Evolutionary conservation across 2,113 vertebrate genomes (phyloP).

Genomic region (Irena cyanogastra): DNA sequence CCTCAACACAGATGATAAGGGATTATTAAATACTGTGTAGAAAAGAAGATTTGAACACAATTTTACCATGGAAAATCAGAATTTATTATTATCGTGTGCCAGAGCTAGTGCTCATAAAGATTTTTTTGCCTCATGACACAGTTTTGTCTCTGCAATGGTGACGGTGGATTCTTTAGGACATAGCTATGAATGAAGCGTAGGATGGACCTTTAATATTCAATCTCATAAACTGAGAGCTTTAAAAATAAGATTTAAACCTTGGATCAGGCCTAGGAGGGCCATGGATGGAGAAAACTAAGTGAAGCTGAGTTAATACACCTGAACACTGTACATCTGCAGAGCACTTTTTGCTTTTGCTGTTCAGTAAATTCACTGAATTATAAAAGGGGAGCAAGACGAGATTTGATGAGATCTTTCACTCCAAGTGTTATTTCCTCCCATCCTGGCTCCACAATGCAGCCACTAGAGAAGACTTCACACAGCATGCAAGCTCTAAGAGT

Average conservation of each 20-base stretch:
- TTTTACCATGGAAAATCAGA: background rate
- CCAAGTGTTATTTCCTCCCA: background rate
- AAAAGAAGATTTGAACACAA: background rate
- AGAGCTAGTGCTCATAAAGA: background rate
- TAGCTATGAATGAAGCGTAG: background rate
- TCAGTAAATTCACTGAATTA: background rate
- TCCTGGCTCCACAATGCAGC: background rate
- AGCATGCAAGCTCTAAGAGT: background rate
- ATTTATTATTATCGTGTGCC: background rate
- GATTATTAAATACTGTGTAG: background rate
- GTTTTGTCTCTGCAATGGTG: background rate
- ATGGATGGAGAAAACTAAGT: background rate
- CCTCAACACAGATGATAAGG: background rate
- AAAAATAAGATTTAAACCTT: background rate
- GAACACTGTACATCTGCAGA: background rate
- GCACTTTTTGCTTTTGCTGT: background rate
- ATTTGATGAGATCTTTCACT: background rate
- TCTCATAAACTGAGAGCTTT: background rate
- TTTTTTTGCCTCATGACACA: background rate
- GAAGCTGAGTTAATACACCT: background rate
- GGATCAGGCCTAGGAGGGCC: background rate
- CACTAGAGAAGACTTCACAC: background rate
- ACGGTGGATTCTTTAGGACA: background rate
- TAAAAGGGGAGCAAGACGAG: background rate
- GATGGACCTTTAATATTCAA: background rate